Evolutionary conservation across 2,888 invertebrate species (phyloP), one percentile per base, ranked within the genome.

Genomic region (Stramonita haemastoma): DNA sequence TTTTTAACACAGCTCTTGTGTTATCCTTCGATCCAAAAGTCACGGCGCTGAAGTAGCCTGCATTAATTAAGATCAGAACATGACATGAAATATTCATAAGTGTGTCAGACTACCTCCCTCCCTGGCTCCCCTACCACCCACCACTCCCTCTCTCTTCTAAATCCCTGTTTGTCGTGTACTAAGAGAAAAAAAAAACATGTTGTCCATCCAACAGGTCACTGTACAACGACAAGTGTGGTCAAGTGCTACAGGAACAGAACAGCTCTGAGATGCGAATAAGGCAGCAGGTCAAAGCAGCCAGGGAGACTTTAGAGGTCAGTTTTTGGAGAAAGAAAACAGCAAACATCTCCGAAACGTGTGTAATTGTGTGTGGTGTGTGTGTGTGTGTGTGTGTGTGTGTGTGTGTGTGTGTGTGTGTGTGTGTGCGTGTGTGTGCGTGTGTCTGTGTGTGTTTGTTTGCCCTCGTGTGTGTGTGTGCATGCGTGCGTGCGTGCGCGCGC

Each of bases 211-310:
- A 36, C 81, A 83, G 95, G 89, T 92, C 94, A 22, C 86, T 95
- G 88, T 95, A 95, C 92, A 93, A 94, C 15, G 92, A 94, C 91
- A 95, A 95, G 89, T 95, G 95, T 93, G 95, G 94, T 17, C 93
- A 95, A 90, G 90, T 95, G 17, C 95, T 93, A 90, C 94, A 95
- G 77, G 95, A 95, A 89, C 94, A 95, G 89, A 92, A 93, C 6
- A 56, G 91, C 26, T 90, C 93, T 57, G 95, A 95, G 36, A 87
- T 92, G 46, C 89, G 92, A 26, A 81, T 93, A 70, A 90, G 91
- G n/a, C 92, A 93, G 29, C 90, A 93, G 85, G 93, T 95, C 15
- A 92, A 93, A 89, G 93, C 93, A 60, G 95, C 95, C 36, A 95
- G 94, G 90, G 94, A 94, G 86, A 91, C 93, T n/a, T 95, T 95